Evolutionary conservation across 2,797 vertebrate species (phyloP), one percentile per base, ranked within the genome.

Genomic region (Chaetophractus vellerosus): DNA sequence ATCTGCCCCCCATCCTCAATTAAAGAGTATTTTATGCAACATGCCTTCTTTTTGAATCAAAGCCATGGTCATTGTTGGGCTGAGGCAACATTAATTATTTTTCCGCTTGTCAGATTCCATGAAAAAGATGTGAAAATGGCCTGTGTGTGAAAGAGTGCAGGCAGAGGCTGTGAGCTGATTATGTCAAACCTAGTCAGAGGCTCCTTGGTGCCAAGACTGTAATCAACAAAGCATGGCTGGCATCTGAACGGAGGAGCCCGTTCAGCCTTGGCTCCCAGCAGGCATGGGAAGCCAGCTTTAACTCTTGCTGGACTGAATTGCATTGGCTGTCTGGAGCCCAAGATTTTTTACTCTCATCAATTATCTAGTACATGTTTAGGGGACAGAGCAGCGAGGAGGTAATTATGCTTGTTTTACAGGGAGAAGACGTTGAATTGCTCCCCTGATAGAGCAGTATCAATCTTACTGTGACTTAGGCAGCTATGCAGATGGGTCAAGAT

Each of bases 71-170:
- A 99, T 98, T 98, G 98, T 98, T 98, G 98, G 99, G 99, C 99
- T 99, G 99, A 99, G 99, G 99, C 99, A 99, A 99, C 99, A 99
- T 99, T 99, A 99, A 99, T 99, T 99, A 99, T 99, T 99, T 99
- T 99, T 99, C 99, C 99, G 99, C 99, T 98, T 99, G 99, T 99
- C 99, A 94, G 99, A 99, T 99, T 98, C 98, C 98, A 99, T 99
- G 99, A 99, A 99, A 98, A 98, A 99, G 97, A 98, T 97, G 98
- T 98, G 98, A 98, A 99, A 99, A 99, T 98, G 98, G 99, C 98
- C 99, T 99, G 98, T 98, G 98, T 99, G 98, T 98, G 98, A 99
- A 98, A 98, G 98, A 98, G 98, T 98, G 97, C 98, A 98, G 98
- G 99, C 99, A 97, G 98, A 98, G 98, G 98, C 99, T 98, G 99